Evolutionary conservation across 2,797 vertebrate species (phyloP), one percentile per base, ranked within the genome.

Genomic region (Crocodylus rhombifer): DNA sequence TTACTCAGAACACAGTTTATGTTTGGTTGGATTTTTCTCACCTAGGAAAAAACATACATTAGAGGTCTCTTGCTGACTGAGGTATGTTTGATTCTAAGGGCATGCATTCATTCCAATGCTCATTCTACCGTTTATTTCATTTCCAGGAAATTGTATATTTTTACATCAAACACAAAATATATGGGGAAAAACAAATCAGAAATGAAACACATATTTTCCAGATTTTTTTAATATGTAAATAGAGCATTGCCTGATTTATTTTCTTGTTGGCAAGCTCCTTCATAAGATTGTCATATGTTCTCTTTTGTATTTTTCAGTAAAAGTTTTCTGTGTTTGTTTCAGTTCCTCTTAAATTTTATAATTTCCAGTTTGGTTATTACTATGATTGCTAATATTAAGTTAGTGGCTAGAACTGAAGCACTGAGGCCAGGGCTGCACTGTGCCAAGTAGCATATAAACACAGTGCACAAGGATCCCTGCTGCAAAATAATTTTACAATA

Each of bases 321-420:
- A 1, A 1, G 51, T 77, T 61, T 28, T 20, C 85, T 93, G 89
- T 86, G 3, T 1, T 28, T 4, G 1, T 5, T 69, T 0, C 1
- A 84, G 74, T 58, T 91, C 20, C 17, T 77, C 25, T 64, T 51
- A 23, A 42, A 63, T 83, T 74, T 11, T 7, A 57, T 76, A 73
- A 51, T 76, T 67, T 89, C 1, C 0, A 23, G 2, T 2, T 92
- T 17, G 17, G 33, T 42, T 42, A 28, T 3, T 20, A 10, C 18
- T 4, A 15, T 28, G 21, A 25, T 55, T 26, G 25, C 36, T 26
- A 26, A 25, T 26, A 42, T 42, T 74, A 51, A 8, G 16, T 23
- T 14, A 74, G 36, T 26, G 26, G 21, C 71, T 10, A 28, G 23
- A 25, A n/a, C 30, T 67, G 17, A 67, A 11, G n/a, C 33, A 20